These are phyloP conservation scores for Rhingia rostrata DNA, from an alignment of 2,888 invertebrate genomes.

Conservation along the genomic window DNA sequence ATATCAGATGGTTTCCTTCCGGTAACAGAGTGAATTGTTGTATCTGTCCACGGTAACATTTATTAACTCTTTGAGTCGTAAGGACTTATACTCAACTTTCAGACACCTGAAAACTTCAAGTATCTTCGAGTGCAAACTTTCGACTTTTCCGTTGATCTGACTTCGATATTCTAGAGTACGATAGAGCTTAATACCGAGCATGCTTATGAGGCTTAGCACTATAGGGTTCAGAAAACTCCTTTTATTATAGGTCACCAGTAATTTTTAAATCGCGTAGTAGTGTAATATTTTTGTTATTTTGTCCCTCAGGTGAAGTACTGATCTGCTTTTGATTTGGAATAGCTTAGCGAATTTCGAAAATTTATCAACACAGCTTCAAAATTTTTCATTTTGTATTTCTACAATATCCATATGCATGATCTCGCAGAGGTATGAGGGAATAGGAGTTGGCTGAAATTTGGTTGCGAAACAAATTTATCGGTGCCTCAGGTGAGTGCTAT, in stretches of 20 bases:
- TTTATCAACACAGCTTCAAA: background rate
- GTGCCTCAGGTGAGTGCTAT: too few relatives aligned
- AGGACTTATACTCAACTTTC: background rate
- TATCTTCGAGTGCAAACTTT: background rate
- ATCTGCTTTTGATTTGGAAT: background rate
- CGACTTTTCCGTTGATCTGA: background rate
- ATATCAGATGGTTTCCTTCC: background rate
- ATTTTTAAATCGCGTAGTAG: background rate
- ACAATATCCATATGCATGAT: constrained; percentile 5
- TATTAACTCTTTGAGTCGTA: background rate
- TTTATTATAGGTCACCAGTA: background rate
- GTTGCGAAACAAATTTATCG: too few relatives aligned
- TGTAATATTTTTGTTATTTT: background rate
- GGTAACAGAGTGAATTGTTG: background rate
- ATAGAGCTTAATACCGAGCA: too few relatives aligned
- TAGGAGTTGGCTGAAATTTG: background rate
- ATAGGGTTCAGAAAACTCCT: background rate
- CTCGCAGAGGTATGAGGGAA: constrained; percentile 2
- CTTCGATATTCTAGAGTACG: background rate
- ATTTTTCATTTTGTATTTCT: constrained; percentile 13
- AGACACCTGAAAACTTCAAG: constrained; percentile 7
- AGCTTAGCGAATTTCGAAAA: too few relatives aligned
- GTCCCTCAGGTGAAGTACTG: background rate
- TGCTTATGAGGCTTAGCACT: background rate
- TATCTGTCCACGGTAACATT: background rate